Conservation (phyloP, 2,888 invertebrate species). For the Muschampia plurimacula region DNA sequence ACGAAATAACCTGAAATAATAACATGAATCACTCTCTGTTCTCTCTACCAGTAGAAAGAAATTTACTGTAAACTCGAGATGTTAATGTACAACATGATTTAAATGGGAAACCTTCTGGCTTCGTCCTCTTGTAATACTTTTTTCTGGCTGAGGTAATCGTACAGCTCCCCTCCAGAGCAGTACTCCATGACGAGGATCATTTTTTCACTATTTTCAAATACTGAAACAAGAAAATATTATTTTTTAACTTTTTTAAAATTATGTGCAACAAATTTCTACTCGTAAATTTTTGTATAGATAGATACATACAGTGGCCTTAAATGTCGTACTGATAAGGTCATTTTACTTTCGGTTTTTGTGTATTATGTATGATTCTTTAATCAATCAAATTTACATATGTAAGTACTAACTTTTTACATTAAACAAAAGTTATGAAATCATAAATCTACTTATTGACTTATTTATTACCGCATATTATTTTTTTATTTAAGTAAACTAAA, state of each 20-base stretch:
- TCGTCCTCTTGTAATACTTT: slow-evolving; percentile 97
- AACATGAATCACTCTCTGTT: slow-evolving; percentile 20
- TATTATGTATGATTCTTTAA: too few relatives aligned
- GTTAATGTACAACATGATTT: neutral
- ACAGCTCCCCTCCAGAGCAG: slow-evolving; percentile 98
- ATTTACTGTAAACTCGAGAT: neutral
- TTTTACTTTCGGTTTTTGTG: too few relatives aligned
- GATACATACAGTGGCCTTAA: too few relatives aligned
- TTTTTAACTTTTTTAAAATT: neutral
- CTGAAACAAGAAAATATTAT: slow-evolving; percentile 83
- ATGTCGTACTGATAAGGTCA: too few relatives aligned
- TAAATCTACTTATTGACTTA: too few relatives aligned
- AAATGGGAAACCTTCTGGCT: slow-evolving; percentile 88
- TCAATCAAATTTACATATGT: too few relatives aligned
- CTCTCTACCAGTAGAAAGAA: neutral
- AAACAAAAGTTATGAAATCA: too few relatives aligned
- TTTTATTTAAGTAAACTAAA: too few relatives aligned
- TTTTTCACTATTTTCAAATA: slow-evolving; percentile 99
- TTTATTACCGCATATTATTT: too few relatives aligned
- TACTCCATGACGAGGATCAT: slow-evolving; percentile 99
- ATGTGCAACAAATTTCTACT: too few relatives aligned
- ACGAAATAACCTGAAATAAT: slow-evolving; percentile 91
- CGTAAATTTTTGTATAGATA: too few relatives aligned
- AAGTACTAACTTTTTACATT: too few relatives aligned
- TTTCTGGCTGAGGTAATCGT: slow-evolving; percentile 97